phyloP scores from a whole-genome alignment of 2,888 invertebrate species.

The Hyles lineata region DNA sequence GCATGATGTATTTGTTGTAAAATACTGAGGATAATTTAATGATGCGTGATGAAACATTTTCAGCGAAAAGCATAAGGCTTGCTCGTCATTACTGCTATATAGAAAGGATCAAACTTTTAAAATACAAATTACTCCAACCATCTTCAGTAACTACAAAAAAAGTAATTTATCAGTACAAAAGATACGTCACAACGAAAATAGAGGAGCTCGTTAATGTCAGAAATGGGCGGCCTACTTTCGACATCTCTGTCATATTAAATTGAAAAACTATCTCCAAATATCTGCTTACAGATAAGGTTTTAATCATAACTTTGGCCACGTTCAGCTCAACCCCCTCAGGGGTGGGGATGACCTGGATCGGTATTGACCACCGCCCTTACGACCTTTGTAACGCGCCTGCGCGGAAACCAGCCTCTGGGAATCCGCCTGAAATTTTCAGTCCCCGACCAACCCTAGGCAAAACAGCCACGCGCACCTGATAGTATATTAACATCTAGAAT shows the following conservation, averaged over 20 bases:
- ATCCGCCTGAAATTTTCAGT: conserved; percentile 56
- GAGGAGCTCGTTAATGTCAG: too few relatives aligned
- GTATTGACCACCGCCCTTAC: conserved; percentile 60
- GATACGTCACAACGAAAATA: too few relatives aligned
- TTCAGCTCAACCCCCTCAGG: conserved; percentile 8
- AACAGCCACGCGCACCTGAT: conserved; percentile 44
- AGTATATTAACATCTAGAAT: conserved; percentile 28
- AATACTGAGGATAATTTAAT: too few relatives aligned
- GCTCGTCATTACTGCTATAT: too few relatives aligned
- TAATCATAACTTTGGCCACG: conserved; percentile 19
- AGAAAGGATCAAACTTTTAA: too few relatives aligned
- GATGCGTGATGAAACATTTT: too few relatives aligned
- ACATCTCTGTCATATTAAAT: neutral
- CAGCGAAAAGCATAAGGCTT: too few relatives aligned
- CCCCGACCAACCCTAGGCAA: conserved; percentile 51
- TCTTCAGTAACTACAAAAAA: too few relatives aligned
- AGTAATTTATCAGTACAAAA: too few relatives aligned
- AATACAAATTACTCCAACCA: too few relatives aligned
- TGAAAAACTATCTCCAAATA: conserved; percentile 19
- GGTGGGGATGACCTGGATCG: conserved; percentile 60
- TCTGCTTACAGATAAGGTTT: conserved; percentile 17
- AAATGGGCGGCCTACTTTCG: neutral
- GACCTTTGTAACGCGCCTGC: conserved; percentile 74
- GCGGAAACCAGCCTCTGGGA: conserved; percentile 52
- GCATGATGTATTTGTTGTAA: too few relatives aligned